Evolutionary conservation across 2,888 invertebrate species (phyloP).

Genomic region (Cerastoderma edule): DNA sequence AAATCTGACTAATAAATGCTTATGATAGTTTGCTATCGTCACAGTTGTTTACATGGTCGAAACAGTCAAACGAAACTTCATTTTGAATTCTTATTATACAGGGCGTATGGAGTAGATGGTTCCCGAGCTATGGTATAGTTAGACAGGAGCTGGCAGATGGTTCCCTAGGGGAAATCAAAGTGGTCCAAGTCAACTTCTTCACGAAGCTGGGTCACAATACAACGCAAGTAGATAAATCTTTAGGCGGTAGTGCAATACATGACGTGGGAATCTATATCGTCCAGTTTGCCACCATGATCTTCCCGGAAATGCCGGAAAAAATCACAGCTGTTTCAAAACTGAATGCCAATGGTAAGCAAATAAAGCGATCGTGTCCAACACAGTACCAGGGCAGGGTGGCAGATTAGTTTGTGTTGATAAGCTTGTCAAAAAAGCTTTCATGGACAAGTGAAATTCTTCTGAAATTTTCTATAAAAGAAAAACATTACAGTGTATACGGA

Average conservation of each 20-base stretch:
- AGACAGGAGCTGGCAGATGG: slow-evolving; percentile 90
- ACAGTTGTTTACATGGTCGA: too few species aligned
- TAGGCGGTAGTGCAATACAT: slow-evolving; percentile 88
- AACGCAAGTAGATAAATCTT: slow-evolving; percentile 88
- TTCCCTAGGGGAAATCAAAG: slow-evolving; percentile 90
- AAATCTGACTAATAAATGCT: too few species aligned
- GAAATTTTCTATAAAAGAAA: too few species aligned
- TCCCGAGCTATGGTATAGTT: slow-evolving; percentile 90
- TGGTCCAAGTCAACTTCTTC: slow-evolving; percentile 88
- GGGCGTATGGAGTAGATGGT: slow-evolving; percentile 94
- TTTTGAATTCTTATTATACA: too few species aligned
- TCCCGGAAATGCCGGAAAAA: slow-evolving; percentile 89
- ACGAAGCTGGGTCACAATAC: slow-evolving; percentile 85
- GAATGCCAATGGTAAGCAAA: slow-evolving; percentile 9
- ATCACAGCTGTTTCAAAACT: slow-evolving; percentile 88
- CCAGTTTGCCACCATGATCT: slow-evolving; percentile 81
- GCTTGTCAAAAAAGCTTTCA: too few species aligned
- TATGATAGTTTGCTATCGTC: too few species aligned
- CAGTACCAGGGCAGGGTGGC: too few species aligned
- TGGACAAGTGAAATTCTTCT: too few species aligned
- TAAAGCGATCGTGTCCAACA: too few species aligned
- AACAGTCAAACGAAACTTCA: too few species aligned
- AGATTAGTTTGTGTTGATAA: too few species aligned
- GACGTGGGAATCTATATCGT: slow-evolving; percentile 79
- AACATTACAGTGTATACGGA: too few species aligned